phyloP scores from a whole-genome alignment of 1,140 invertebrate genomes.

The Hormaphis cornu region DNA sequence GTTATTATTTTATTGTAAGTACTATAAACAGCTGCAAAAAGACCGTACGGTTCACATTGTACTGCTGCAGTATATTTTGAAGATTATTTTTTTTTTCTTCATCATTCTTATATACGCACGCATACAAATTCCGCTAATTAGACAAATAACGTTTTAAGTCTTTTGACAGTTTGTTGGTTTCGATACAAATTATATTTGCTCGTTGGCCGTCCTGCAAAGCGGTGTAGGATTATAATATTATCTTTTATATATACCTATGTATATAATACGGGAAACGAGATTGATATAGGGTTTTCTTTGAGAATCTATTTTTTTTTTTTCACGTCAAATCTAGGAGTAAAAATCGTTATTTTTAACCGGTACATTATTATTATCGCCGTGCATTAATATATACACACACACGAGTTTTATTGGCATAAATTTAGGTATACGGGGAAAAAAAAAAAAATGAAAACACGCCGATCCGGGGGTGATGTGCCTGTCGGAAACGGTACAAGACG shows the following conservation, averaged over 20 bases:
- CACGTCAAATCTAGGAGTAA: neutral
- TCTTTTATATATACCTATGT: too few relatives aligned
- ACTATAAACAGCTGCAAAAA: too few relatives aligned
- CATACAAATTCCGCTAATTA: neutral
- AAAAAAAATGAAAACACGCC: conserved; percentile 8
- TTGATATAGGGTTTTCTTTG: too few relatives aligned
- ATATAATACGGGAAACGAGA: neutral
- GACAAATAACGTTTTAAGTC: conserved; percentile 15
- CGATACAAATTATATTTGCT: neutral
- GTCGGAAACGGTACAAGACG: conserved; percentile 22
- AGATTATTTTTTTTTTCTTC: neutral
- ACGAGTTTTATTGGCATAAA: conserved; percentile 14
- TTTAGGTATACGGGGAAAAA: too few relatives aligned
- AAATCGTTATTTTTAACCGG: conserved; percentile 21
- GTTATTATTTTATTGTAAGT: too few relatives aligned
- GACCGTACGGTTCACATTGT: too few relatives aligned
- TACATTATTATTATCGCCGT: too few relatives aligned
- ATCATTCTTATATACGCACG: too few relatives aligned
- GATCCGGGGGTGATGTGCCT: conserved; percentile 8
- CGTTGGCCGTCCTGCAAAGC: neutral
- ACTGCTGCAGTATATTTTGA: neutral
- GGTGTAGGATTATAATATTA: conserved; percentile 18
- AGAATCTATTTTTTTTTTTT: neutral
- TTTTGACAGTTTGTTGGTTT: conserved; percentile 12
- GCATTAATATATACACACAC: too few relatives aligned